phyloP scores from a whole-genome alignment of 2,888 invertebrate species.

The Hirtodrosophila alboralis region DNA sequence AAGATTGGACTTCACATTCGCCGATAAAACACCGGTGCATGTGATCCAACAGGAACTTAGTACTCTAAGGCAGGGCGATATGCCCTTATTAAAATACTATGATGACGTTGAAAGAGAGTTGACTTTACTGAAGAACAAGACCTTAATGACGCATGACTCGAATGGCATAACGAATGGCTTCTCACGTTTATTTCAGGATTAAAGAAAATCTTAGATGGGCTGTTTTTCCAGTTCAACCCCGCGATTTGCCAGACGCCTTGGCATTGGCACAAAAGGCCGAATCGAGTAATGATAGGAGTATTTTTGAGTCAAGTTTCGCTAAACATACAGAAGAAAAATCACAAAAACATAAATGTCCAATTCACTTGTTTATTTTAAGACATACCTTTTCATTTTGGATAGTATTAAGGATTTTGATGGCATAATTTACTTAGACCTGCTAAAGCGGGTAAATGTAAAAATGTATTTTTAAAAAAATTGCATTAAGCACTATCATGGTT shows the following conservation, averaged over 20 bases:
- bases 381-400: neutral
- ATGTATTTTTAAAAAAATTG: neutral
- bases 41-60: conserved; percentile 12
- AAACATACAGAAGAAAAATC: conserved; percentile 2
- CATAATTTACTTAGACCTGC: neutral
- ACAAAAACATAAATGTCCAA: neutral
- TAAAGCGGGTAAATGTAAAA: neutral
- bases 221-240: conserved; percentile 7
- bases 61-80: conserved; percentile 4
- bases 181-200: neutral
- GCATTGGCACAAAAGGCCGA: conserved; percentile 11
- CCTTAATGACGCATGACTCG: neutral
- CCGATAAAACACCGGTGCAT: conserved; percentile 6
- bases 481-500: neutral
- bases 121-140: conserved; percentile 2
- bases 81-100: conserved; percentile 5
- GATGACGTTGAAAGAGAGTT: conserved; percentile 5
- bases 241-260: conserved; percentile 7
- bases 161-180: neutral
- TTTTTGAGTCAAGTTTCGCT: conserved; percentile 5
- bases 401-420: neutral
- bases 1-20: conserved; percentile 1
- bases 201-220: conserved; percentile 4
- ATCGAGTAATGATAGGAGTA: neutral
- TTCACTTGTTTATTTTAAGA: neutral